phyloP scores from a whole-genome alignment of 2,113 vertebrate genomes.

The Osmerus mordax region DNA sequence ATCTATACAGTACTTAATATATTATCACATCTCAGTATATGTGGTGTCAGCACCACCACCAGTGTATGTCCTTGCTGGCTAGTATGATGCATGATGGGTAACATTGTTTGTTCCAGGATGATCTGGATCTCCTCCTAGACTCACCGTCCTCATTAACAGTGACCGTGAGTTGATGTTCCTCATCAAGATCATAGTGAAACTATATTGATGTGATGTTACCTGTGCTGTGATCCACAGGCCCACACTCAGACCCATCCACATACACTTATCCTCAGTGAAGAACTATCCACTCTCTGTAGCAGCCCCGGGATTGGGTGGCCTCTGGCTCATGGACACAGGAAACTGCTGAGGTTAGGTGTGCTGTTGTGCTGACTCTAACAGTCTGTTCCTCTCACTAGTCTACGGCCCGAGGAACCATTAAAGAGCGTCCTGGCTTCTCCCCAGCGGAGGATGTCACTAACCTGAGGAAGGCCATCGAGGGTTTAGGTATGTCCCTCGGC shows the following conservation, averaged over 20 bases:
- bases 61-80: neutral
- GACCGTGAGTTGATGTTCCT: constrained; percentile 37
- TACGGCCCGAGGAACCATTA: constrained; percentile 73
- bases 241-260: no score
- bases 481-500: constrained; percentile 71
- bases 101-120: constrained; percentile 56
- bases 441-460: constrained; percentile 74
- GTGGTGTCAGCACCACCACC: neutral
- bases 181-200: neutral
- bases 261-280: no score
- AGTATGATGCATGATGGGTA: neutral
- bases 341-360: no score
- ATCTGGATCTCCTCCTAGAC: constrained; percentile 71
- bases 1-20: no score
- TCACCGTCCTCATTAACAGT: constrained; percentile 59
- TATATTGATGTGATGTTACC: neutral
- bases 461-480: constrained; percentile 76
- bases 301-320: neutral
- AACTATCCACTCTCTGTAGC: neutral
- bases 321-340: no score
- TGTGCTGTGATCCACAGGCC: no score
- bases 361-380: neutral
- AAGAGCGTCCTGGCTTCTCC: constrained; percentile 73
- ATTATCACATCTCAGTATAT: no score
- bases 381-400: constrained; percentile 58